Base-by-base conservation (phyloP, 2,797 vertebrate genomes). In the Bradypodion pumilum region DNA sequence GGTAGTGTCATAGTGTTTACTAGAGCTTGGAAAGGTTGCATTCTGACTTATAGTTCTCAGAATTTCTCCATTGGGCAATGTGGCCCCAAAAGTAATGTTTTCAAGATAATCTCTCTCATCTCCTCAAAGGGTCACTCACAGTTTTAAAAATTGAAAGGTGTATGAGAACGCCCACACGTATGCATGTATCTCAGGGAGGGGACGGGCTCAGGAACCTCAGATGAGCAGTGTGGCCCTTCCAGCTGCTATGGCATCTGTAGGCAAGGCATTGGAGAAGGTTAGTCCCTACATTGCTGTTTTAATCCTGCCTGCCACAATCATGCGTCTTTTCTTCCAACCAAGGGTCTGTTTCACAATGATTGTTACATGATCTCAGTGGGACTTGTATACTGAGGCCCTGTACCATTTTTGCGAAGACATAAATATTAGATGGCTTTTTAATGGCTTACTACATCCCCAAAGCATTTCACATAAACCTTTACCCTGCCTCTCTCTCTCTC, bases 381-480 rank as follows among this genome's bases (percentile, higher is more conserved):
- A n/a, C 56, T 73, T 72, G 32, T 46, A 52, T 37, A 73, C 10
- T 32, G 46, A 59, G 32, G 35, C 44, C 35, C 32, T 73, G 6
- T 72, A 73, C 27, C 8, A 0, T 77, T 86, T 83, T 89, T 63
- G 40, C 72, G 77, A 60, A 25, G 2, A 21, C 19, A 44, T 40
- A 59, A 75, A 87, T 65, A 40, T 29, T 81, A 12, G 37, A 5
- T 85, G 42, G 1, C 7, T 23, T 86, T 89, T 89, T 52, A 79
- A 25, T 84, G 15, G 19, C 23, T 5, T 77, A 1, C 68, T 80
- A 21, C n/a, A 44, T 88, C 59, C 27, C 25, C 19, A 59, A n/a
- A 52, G 27, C 89, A 65, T 89, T 75, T 74, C 9, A 25, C 21
- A 78, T 84, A 89, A 87, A 75, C 3, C 66, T 72, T 81, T 32